Evolutionary conservation across 2,888 invertebrate genomes (phyloP), one percentile per base, ranked within the genome.

Genomic region (Thecophora atra): DNA sequence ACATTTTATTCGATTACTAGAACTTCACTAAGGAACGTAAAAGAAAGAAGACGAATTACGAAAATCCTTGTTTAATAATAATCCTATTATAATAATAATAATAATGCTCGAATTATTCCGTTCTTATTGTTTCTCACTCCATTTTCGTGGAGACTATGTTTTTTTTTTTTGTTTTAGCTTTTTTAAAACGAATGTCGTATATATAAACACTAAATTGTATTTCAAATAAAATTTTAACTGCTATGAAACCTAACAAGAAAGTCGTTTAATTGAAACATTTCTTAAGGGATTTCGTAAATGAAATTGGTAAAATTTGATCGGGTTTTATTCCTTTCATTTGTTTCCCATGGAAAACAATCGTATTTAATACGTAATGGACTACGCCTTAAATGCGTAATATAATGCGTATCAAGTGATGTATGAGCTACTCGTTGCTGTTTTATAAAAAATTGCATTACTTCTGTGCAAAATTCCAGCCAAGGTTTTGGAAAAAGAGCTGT

Each of bases 121-220:
- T 13, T 37, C 37, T 67, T 7, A 17, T 56, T 67, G 52, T 56
- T 42, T 67, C 26, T 67, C n/a, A 54, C 56, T n/a, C 11, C 44
- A 24, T 24, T 17, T 64, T 60, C 15, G 13, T n/a, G n/a, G n/a
- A n/a, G n/a, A n/a, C n/a, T n/a, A 19, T 8, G 13, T 19, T 65
- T 71, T 30, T 54, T 67, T 67, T 52, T 72, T 72, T 62, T 72
- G 52, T 67, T 72, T 72, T 67, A 52, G 30, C 62, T 72, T 72
- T 72, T 65, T 60, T n/a, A 37, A 37, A 8, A 37, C 11, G 11
- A 37, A 37, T 37, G 11, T 37, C 47, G 30, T 66, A 62, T 67
- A 56, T 58, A 65, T 70, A 67, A 54, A 72, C 37, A 67, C 62
- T 72, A 72, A 72, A 72, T 67, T 69, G 44, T 72, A 64, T 72